Evolutionary conservation across 2,113 vertebrate genomes (phyloP).

Genomic region (Prochilodus magdalenae): DNA sequence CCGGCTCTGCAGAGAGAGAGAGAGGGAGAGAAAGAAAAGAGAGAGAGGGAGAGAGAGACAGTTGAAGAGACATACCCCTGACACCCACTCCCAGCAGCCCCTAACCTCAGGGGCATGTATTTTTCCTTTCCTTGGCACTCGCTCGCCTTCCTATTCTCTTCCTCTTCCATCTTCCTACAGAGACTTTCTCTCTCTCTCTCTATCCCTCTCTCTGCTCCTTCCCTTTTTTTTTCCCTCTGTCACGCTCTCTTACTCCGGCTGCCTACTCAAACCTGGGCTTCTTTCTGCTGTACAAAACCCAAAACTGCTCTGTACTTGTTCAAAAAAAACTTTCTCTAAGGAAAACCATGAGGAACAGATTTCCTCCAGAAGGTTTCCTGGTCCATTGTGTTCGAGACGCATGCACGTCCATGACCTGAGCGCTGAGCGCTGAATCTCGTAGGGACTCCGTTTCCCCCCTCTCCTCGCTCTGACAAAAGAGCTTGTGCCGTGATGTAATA

Average conservation of each 20-base stretch:
- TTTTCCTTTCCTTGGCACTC: constrained; percentile 49
- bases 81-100: constrained; percentile 72
- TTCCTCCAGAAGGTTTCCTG: background rate
- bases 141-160: constrained; percentile 14
- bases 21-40: constrained; percentile 58
- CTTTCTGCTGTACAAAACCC: background rate
- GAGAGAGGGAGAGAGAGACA: constrained; percentile 65
- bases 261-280: constrained; percentile 27
- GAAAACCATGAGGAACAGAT: background rate
- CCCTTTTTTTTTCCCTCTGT: background rate
- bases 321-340: constrained; percentile 13
- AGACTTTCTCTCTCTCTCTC: constrained; percentile 65
- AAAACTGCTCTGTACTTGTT: background rate
- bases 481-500: constrained; percentile 16
- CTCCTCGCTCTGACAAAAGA: background rate
- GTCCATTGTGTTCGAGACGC: background rate
- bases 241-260: background rate
- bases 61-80: constrained; percentile 70
- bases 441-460: background rate
- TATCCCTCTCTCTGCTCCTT: constrained; percentile 33
- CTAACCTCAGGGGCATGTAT: constrained; percentile 54
- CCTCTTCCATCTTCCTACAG: constrained; percentile 47
- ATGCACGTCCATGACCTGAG: background rate
- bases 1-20: constrained; percentile 69
- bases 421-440: background rate